Evolutionary conservation across 2,888 invertebrate species (phyloP).

Genomic region (Lacanobia wlatinum): DNA sequence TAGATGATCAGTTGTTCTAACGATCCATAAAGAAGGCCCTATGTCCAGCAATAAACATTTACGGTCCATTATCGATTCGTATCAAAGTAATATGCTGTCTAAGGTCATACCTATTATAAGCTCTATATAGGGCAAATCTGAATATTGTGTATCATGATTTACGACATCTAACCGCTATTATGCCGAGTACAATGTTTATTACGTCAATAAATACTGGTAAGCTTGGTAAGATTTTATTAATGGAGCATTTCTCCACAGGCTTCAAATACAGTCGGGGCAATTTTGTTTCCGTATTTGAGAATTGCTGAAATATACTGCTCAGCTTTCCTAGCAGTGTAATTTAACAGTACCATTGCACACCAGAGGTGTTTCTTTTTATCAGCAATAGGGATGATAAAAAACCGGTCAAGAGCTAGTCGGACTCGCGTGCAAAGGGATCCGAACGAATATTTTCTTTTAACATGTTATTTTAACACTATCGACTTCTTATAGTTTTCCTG

Average conservation of each 20-base stretch:
- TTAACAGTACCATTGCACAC: background rate
- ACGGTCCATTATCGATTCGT: conserved; percentile 57
- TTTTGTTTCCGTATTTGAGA: conserved; percentile 31
- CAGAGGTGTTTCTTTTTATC: too few relatives aligned
- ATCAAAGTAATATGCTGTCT: conserved; percentile 59
- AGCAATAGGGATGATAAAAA: too few relatives aligned
- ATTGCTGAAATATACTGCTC: background rate
- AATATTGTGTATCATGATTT: conserved; percentile 62
- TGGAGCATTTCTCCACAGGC: conserved; percentile 45
- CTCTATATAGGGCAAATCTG: conserved; percentile 59
- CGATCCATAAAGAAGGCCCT: conserved; percentile 49
- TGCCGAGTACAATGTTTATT: conserved; percentile 52
- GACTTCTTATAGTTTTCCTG: too few relatives aligned
- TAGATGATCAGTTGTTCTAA: conserved; percentile 26
- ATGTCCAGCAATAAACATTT: conserved; percentile 51
- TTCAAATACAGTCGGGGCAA: background rate
- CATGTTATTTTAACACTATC: too few relatives aligned
- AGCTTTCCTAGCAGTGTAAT: background rate
- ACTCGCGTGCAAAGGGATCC: too few relatives aligned
- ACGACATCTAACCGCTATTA: conserved; percentile 53
- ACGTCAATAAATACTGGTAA: conserved; percentile 48
- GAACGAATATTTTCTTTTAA: too few relatives aligned
- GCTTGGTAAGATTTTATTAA: conserved; percentile 46
- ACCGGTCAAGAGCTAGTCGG: too few relatives aligned
- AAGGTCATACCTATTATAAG: conserved; percentile 60